These are phyloP conservation scores for Spicauda simplicius DNA, from an alignment of 2,888 invertebrate species.

Conservation along the genomic window DNA sequence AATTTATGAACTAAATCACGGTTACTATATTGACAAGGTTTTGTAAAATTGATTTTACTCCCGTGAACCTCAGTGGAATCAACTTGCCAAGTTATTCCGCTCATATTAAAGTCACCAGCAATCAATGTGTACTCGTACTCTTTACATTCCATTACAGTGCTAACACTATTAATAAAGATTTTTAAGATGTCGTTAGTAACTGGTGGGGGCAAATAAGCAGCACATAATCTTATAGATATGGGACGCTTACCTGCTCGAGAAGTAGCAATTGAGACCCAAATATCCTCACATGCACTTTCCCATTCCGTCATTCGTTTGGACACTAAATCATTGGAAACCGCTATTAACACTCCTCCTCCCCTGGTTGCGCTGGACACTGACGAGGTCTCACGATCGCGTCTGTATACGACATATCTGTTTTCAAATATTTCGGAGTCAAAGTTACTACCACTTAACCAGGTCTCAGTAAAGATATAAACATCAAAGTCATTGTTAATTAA, in stretches of 20 bases:
- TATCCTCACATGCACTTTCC: too few relatives aligned
- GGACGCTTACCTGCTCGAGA: too few relatives aligned
- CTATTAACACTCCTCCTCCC: constrained; percentile 41
- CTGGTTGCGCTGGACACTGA: constrained; percentile 15
- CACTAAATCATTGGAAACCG: constrained; percentile 28
- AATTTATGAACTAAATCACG: not conserved
- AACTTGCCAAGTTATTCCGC: constrained; percentile 1
- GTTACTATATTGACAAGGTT: not conserved
- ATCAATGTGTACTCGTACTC: not conserved
- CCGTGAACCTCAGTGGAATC: not conserved
- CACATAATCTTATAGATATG: too few relatives aligned
- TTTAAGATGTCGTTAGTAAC: not conserved
- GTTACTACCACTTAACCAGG: constrained; percentile 28
- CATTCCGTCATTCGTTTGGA: not conserved
- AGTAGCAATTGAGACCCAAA: too few relatives aligned
- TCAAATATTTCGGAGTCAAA: constrained; percentile 35
- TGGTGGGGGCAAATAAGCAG: not conserved
- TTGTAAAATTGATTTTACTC: not conserved
- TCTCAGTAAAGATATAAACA: constrained; percentile 34
- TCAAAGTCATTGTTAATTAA: constrained; percentile 33
- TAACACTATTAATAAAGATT: not conserved
- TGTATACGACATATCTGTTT: constrained; percentile 35
- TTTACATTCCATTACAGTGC: constrained; percentile 8
- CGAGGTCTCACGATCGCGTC: constrained; percentile 37
- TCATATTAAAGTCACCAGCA: too few relatives aligned